phyloP scores from a whole-genome alignment of 2,888 invertebrate species.

The Colletes collaris region DNA sequence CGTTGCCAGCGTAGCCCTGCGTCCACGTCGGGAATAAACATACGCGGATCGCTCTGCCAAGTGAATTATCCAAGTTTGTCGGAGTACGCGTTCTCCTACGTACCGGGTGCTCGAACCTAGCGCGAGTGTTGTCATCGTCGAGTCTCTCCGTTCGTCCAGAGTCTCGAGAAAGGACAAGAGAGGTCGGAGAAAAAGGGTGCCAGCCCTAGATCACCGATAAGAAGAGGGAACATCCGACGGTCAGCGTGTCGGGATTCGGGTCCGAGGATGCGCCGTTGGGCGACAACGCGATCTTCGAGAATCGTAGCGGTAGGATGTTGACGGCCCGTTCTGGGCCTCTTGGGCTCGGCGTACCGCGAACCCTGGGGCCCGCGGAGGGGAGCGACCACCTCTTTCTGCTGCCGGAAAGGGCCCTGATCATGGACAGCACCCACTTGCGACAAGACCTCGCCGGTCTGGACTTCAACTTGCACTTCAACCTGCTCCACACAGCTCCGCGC shows the following conservation, averaged over 20 bases:
- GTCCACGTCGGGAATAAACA: conserved; percentile 8
- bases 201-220: conserved; percentile 6
- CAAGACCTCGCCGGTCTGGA: conserved; percentile 85
- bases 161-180: too few relatives aligned
- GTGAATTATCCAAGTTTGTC: too few relatives aligned
- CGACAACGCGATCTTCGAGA: conserved; percentile 49
- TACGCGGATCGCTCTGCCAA: conserved; percentile 2
- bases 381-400: conserved; percentile 85
- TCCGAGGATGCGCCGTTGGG: conserved; percentile 68
- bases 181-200: not conserved
- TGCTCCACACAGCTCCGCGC: conserved; percentile 84
- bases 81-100: too few relatives aligned
- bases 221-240: conserved; percentile 26
- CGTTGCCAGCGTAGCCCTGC: conserved; percentile 1
- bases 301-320: conserved; percentile 74
- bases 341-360: conserved; percentile 80
- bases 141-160: too few relatives aligned
- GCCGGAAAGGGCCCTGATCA: conserved; percentile 84
- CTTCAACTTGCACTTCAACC: conserved; percentile 84
- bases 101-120: too few relatives aligned
- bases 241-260: conserved; percentile 68
- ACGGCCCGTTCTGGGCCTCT: conserved; percentile 78
- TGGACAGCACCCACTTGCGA: conserved; percentile 84
- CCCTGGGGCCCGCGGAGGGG: conserved; percentile 83
- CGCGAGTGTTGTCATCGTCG: too few relatives aligned